Percentiles rank a stretch among this genome's conserved stretches.
phyloP scores from a whole-genome alignment of 2,888 invertebrate species.

The Lagria hirta region DNA sequence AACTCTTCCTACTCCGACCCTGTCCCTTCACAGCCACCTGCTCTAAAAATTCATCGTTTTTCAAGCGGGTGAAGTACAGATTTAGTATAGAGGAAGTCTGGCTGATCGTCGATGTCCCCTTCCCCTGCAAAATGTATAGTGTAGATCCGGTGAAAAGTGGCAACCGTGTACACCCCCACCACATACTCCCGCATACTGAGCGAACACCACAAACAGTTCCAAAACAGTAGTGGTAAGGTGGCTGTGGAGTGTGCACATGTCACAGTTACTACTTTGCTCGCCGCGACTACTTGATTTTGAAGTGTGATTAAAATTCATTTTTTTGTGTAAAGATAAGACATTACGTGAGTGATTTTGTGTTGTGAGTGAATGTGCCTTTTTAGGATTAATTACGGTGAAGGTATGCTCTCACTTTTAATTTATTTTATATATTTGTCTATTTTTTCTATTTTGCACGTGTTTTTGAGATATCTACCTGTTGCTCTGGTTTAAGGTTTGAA shows the following conservation, averaged over 20 bases:
- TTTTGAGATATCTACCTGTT: constrained; percentile 24
- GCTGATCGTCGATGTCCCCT: constrained; percentile 37
- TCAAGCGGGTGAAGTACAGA: constrained; percentile 37
- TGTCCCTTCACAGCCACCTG: constrained; percentile 28
- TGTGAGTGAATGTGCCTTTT: constrained; percentile 7
- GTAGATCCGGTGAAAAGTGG: constrained; percentile 52
- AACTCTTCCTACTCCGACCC: constrained; percentile 5
- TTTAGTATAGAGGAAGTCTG: constrained; percentile 51
- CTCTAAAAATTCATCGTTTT: constrained; percentile 23
- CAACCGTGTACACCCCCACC: constrained; percentile 39
- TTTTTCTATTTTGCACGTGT: constrained; percentile 19
- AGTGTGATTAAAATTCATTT: too few species aligned
- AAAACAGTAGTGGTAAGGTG: constrained; percentile 54
- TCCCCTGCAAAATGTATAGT: constrained; percentile 41
- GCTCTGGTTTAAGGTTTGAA: constrained; percentile 10
- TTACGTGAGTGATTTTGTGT: constrained; percentile 8
- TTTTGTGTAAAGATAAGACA: not conserved
- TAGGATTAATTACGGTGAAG: too few species aligned
- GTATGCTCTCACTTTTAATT: constrained; percentile 1
- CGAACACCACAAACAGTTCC: constrained; percentile 41
- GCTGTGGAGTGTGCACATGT: constrained; percentile 43
- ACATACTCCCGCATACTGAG: constrained; percentile 44
- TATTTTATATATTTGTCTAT: too few species aligned
- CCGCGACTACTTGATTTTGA: too few species aligned
- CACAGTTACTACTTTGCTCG: constrained; percentile 51